Evolutionary conservation across 2,888 invertebrate species (phyloP), one percentile per base, ranked within the genome.

Genomic region (Hoplodrina blanda): DNA sequence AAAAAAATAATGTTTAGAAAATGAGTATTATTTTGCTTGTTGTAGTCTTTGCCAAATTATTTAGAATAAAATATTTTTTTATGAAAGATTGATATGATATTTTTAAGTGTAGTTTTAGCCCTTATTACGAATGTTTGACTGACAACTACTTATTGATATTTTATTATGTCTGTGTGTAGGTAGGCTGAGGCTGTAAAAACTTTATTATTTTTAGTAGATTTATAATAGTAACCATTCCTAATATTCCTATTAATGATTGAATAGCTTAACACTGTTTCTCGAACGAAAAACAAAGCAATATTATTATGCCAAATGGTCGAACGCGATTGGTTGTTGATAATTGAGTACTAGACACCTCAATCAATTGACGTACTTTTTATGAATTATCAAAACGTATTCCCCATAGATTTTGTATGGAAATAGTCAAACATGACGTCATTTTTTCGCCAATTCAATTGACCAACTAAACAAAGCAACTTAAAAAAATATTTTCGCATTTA

Each of bases 21-120:
- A 33, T 44, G 19, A 53, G 56, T 74, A 73, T 74, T 63, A 79
- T 50, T 73, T 73, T 49, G 49, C 74, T 74, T 74, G 50, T 33
- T 41, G 30, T 56, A 56, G 0, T 2, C 11, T 41, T 74, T 80
- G 80, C 73, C 73, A 74, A 74, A 74, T 73, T 61, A 44, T 44
- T 25, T 78, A 30, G 55, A 11, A 61, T 55, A 56, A 44, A n/a
- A 56, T 73, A 63, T 73, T 52, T 56, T n/a, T 62, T 78, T 61
- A 4, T 56, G 52, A 41, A 5, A 70, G 4, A 62, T 55, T 54
- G 44, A 72, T 78, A 73, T 54, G 44, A 72, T 78, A 73, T 78
- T 72, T 2, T 72, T 70, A 57, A 50, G 41, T 49, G 46, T 7
- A 20, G 30, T 49, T 73, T 37, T 37, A 50, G 20, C 5, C 13